phyloP scores from a whole-genome alignment of 2,113 vertebrate species.

The Micronycteris hirsuta region DNA sequence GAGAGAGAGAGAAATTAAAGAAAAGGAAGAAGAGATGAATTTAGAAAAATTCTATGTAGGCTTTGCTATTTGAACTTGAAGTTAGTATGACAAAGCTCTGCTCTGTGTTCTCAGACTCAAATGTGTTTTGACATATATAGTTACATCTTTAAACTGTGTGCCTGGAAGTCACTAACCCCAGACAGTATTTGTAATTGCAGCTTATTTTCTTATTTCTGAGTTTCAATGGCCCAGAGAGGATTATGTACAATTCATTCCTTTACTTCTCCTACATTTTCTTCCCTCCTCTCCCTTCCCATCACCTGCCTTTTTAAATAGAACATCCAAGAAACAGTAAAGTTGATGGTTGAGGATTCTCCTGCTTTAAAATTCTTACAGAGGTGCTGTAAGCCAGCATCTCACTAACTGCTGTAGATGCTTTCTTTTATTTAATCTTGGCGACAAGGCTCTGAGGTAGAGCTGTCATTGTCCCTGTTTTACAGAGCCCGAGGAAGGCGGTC shows the following conservation, averaged over 20 bases:
- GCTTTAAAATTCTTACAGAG: not conserved
- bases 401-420: not conserved
- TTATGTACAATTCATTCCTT: not conserved
- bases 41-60: not conserved
- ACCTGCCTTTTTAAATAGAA: not conserved
- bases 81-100: not conserved
- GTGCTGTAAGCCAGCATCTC: accelerated
- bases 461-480: not conserved
- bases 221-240: accelerated
- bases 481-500: not conserved
- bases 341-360: not conserved
- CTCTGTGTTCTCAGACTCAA: not conserved
- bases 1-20: not conserved
- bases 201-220: not conserved
- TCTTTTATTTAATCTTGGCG: not conserved
- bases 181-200: not conserved
- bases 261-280: not conserved
- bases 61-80: slow-evolving; percentile 28
- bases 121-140: not conserved
- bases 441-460: not conserved
- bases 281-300: not conserved
- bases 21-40: not conserved
- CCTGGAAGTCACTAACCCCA: not conserved
- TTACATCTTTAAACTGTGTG: not conserved
- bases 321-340: not conserved